phyloP scores from a whole-genome alignment of 1,140 invertebrate genomes.

The Drosophila arizonae region DNA sequence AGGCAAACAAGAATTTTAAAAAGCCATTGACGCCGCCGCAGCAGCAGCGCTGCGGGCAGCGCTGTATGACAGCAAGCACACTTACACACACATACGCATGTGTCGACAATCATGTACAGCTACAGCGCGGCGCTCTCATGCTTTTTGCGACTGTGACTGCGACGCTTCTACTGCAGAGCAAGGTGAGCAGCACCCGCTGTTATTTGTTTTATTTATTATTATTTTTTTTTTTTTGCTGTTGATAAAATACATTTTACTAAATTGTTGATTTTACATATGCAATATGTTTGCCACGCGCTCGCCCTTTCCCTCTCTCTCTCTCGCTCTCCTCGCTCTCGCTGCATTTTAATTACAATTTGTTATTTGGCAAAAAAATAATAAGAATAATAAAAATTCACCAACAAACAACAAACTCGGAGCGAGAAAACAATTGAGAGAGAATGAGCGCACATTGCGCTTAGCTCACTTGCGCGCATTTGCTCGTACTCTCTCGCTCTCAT shows the following conservation, averaged over 20 bases:
- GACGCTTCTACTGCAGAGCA: conserved; percentile 19
- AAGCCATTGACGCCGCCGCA: conserved; percentile 42
- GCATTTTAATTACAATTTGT: conserved; percentile 44
- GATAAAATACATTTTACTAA: conserved; percentile 16
- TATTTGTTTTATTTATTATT: conserved; percentile 24
- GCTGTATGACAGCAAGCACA: conserved; percentile 23
- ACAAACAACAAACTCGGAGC: conserved; percentile 32
- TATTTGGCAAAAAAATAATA: conserved; percentile 12
- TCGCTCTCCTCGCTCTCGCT: not conserved
- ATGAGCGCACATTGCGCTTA: conserved; percentile 13
- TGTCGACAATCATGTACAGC: conserved; percentile 40
- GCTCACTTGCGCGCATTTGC: not conserved
- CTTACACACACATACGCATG: conserved; percentile 4
- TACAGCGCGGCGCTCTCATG: conserved; percentile 44
- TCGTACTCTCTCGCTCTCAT: not conserved
- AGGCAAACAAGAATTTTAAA: conserved; percentile 50
- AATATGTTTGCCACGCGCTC: conserved; percentile 14
- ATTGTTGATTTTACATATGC: conserved; percentile 25
- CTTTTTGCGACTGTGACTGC: not conserved
- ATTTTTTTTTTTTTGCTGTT: not conserved
- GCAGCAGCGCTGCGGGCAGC: conserved; percentile 31
- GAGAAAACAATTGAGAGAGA: conserved; percentile 19
- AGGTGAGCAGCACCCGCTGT: conserved; percentile 11
- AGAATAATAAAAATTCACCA: conserved; percentile 37
- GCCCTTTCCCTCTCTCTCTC: not conserved